phyloP scores from a whole-genome alignment of 2,797 vertebrate species.

The Remorina albescens region DNA sequence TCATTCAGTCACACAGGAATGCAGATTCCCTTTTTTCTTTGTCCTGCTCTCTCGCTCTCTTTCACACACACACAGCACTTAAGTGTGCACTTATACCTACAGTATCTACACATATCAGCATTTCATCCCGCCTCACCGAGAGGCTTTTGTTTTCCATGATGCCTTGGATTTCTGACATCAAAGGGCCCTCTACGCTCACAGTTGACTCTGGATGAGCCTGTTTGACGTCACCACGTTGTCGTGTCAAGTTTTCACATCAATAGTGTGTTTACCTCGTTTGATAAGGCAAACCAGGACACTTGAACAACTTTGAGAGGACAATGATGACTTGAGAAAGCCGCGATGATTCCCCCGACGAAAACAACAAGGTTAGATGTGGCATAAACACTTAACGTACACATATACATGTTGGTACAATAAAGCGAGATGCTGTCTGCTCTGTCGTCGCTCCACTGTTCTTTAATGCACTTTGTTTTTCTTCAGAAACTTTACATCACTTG shows the following conservation, averaged over 20 bases:
- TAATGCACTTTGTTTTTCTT: slow-evolving; percentile 52
- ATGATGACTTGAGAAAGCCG: slow-evolving; percentile 57
- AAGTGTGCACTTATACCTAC: slow-evolving; percentile 51
- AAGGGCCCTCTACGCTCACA: slow-evolving; percentile 72
- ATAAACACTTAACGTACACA: slow-evolving; percentile 52
- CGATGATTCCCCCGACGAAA: slow-evolving; percentile 55
- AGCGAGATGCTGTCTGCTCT: slow-evolving; percentile 35
- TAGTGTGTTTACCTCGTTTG: slow-evolving; percentile 76
- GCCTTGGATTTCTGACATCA: slow-evolving; percentile 78
- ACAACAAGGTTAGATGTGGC: slow-evolving; percentile 43
- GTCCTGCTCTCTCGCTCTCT: slow-evolving; percentile 44
- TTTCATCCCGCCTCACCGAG: slow-evolving; percentile 67
- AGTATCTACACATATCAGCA: slow-evolving; percentile 57
- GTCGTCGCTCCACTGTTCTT: slow-evolving; percentile 44
- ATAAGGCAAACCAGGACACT: slow-evolving; percentile 68
- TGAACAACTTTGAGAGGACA: slow-evolving; percentile 65
- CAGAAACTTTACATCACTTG: slow-evolving; percentile 39
- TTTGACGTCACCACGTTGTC: slow-evolving; percentile 80
- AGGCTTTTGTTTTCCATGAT: slow-evolving; percentile 69
- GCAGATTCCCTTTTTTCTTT: slow-evolving; percentile 59
- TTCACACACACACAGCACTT: slow-evolving; percentile 30
- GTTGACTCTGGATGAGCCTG: slow-evolving; percentile 78
- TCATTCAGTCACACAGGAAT: slow-evolving; percentile 54
- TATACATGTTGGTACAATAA: slow-evolving; percentile 41
- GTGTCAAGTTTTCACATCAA: slow-evolving; percentile 79